Conservation (phyloP, 2,113 vertebrate species). For the Balaenoptera acutorostrata region DNA sequence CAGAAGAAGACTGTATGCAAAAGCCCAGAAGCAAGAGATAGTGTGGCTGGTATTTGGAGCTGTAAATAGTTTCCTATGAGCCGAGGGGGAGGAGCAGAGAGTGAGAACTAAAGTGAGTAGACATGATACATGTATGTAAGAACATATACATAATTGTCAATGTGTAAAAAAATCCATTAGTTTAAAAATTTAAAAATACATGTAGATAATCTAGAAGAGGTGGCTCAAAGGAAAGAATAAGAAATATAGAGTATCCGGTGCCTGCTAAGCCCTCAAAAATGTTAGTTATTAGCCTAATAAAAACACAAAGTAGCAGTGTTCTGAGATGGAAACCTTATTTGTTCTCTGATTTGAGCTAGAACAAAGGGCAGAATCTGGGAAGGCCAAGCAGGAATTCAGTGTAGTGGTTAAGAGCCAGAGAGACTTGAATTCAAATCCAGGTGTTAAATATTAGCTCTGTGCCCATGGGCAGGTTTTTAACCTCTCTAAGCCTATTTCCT, state of each 20-base stretch:
- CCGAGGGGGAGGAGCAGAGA: neutral
- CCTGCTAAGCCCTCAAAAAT: neutral
- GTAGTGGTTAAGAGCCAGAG: neutral
- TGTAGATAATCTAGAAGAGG: neutral
- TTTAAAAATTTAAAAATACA: neutral
- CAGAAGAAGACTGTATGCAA: neutral
- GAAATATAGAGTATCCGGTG: neutral
- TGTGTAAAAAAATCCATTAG: neutral
- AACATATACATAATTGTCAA: neutral
- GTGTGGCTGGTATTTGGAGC: neutral
- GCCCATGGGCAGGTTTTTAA: neutral
- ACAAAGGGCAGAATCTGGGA: neutral
- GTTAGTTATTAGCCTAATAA: neutral
- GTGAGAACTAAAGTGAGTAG: neutral
- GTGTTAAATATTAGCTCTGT: neutral
- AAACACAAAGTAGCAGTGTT: neutral
- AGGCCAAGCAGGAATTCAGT: neutral
- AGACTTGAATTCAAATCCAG: neutral
- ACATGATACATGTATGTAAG: neutral
- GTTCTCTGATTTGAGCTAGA: neutral
- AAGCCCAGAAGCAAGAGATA: neutral
- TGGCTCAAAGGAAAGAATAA: neutral
- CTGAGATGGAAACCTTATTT: neutral
- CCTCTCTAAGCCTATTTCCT: neutral
- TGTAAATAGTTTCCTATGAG: neutral